Evolutionary conservation across 2,888 invertebrate genomes (phyloP).

Genomic region (Smittia sp.): DNA sequence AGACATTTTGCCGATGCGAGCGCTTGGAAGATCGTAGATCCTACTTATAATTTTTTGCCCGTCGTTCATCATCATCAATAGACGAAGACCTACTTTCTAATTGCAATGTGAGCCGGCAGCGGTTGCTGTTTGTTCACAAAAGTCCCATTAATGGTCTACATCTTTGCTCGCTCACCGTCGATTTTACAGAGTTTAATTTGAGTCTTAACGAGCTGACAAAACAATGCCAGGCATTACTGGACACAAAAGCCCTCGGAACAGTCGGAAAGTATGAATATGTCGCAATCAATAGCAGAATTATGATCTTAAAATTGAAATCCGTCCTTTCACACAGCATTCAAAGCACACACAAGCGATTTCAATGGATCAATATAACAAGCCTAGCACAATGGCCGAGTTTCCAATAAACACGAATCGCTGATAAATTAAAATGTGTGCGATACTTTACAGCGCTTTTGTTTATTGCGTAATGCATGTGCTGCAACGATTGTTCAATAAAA

Average conservation of each 20-base stretch:
- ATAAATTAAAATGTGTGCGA: no score
- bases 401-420: background rate
- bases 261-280: background rate
- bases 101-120: background rate
- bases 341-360: background rate
- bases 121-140: background rate
- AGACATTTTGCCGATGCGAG: no score
- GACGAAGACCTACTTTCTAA: conserved; percentile 7
- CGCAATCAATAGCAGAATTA: conserved; percentile 9
- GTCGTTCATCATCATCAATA: background rate
- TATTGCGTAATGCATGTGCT: no score
- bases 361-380: background rate
- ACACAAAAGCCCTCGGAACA: background rate
- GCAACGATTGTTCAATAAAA: no score
- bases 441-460: no score
- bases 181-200: background rate
- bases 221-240: background rate
- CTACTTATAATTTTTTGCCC: no score
- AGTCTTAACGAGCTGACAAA: background rate
- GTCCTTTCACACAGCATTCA: conserved; percentile 14
- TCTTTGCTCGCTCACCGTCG: background rate
- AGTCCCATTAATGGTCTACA: background rate
- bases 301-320: conserved; percentile 10
- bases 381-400: background rate
- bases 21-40: no score